phyloP scores from a whole-genome alignment of 2,113 vertebrate genomes.

The Calypte anna region DNA sequence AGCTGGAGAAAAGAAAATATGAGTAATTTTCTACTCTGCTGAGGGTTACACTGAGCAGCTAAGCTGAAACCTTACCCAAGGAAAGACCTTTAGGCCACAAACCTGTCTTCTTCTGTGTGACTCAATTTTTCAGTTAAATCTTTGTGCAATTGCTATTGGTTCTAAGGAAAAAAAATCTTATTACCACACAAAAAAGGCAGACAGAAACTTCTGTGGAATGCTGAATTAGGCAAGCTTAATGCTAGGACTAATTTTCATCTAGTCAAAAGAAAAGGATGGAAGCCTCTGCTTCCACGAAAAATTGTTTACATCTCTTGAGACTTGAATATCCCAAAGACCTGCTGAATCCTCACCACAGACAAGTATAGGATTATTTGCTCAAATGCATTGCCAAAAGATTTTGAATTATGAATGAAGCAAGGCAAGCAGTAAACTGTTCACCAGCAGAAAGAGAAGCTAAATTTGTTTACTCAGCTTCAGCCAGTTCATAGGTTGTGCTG shows the following conservation, averaged over 20 bases:
- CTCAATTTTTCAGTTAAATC: neutral
- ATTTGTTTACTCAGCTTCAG: slow-evolving; percentile 56
- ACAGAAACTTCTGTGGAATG: neutral
- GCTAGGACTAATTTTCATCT: neutral
- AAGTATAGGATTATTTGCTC: neutral
- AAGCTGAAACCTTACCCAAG: neutral
- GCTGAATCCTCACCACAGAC: neutral
- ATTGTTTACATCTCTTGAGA: neutral
- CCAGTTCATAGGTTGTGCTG: slow-evolving; percentile 41
- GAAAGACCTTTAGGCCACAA: neutral
- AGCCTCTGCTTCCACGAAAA: neutral
- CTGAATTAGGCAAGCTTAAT: neutral
- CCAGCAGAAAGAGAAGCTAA: neutral
- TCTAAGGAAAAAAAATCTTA: neutral
- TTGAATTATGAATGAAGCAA: slow-evolving; percentile 52
- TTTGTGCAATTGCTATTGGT: neutral
- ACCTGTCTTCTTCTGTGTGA: neutral
- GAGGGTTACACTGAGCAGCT: neutral
- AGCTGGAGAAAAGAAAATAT: neutral
- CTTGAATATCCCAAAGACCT: neutral
- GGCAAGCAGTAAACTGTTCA: slow-evolving; percentile 34
- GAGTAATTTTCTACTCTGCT: neutral
- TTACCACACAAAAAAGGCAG: neutral
- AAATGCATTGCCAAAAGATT: neutral
- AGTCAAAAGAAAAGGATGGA: neutral